These are phyloP conservation scores for Trogon surrucura DNA, from an alignment of 2,113 vertebrate species.

Conservation along the genomic window DNA sequence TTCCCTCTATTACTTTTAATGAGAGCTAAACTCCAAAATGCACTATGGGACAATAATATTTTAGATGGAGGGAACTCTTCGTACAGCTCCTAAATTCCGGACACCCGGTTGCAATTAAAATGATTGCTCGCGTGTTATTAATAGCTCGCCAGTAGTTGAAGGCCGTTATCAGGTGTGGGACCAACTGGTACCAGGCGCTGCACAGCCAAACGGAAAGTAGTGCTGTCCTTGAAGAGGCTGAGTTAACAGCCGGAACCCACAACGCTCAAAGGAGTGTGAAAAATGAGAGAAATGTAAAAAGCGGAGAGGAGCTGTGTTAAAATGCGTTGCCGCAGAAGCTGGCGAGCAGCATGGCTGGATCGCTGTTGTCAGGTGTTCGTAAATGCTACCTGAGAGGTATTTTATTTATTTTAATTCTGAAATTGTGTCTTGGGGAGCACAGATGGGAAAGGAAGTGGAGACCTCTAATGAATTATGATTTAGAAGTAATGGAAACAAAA, in stretches of 20 bases:
- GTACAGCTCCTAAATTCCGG: conserved; percentile 12
- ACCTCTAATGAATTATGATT: background rate
- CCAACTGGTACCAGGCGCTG: background rate
- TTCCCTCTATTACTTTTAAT: conserved; percentile 73
- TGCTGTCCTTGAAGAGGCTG: conserved; percentile 16
- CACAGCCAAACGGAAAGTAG: background rate
- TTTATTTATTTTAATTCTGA: background rate
- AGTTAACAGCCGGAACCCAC: background rate
- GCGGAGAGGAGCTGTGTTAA: background rate
- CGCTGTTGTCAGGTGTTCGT: background rate
- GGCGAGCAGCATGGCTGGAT: background rate
- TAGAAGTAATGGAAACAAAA: background rate
- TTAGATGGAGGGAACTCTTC: background rate
- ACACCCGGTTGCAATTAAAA: conserved; percentile 30
- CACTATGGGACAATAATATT: conserved; percentile 59
- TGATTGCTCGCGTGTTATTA: conserved; percentile 30
- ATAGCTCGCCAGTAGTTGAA: background rate
- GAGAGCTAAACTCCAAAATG: conserved; percentile 65
- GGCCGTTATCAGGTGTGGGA: background rate
- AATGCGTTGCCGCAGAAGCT: background rate
- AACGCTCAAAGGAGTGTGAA: conserved; percentile 15
- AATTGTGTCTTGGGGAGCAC: background rate
- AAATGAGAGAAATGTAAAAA: background rate
- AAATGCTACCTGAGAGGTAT: background rate
- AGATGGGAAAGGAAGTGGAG: background rate